phyloP scores from a whole-genome alignment of 2,113 vertebrate species.

The Xiphias gladius region DNA sequence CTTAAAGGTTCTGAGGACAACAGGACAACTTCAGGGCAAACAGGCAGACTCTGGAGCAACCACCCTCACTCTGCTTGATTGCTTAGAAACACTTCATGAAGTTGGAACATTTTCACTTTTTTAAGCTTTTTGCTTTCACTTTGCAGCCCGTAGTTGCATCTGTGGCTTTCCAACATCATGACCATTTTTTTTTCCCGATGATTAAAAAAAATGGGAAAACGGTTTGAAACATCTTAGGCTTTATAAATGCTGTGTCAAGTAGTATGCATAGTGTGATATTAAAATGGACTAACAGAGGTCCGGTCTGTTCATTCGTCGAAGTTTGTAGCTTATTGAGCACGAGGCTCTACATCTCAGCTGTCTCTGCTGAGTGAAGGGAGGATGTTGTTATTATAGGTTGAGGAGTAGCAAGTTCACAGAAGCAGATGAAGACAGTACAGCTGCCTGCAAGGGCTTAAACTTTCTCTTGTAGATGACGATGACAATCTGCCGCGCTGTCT shows the following conservation, averaged over 20 bases:
- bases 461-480: neutral
- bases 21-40: neutral
- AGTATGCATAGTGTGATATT: too few species aligned
- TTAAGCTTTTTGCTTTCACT: too few species aligned
- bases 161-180: neutral
- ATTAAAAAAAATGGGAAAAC: too few species aligned
- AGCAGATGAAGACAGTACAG: neutral
- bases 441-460: neutral
- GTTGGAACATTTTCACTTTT: too few species aligned
- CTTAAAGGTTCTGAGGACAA: neutral
- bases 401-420: neutral
- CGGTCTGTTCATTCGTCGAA: too few species aligned
- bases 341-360: neutral
- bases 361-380: neutral
- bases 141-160: neutral
- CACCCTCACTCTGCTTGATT: neutral
- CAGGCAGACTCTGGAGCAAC: too few species aligned
- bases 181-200: too few species aligned
- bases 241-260: too few species aligned
- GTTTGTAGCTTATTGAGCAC: too few species aligned
- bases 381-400: neutral
- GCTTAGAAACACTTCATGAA: neutral
- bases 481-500: neutral
- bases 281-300: too few species aligned
- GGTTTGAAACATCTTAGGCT: too few species aligned